Evolutionary conservation across 2,797 vertebrate species (phyloP).

Genomic region (Capromys pilorides): DNA sequence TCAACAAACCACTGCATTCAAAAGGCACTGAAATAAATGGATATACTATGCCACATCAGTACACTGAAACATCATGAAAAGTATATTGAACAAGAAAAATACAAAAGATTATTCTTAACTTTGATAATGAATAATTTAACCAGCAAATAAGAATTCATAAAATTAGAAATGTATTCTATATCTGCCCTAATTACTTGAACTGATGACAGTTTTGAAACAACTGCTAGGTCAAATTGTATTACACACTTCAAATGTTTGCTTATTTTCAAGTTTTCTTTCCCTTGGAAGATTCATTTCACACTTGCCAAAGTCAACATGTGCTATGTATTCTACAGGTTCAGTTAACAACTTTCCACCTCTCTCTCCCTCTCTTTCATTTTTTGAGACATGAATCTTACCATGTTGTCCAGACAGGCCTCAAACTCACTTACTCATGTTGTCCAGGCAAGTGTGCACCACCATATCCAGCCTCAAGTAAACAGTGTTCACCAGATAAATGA

Average conservation of each 20-base stretch:
- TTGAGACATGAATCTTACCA: background rate
- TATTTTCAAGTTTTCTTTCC: slow-evolving; percentile 45
- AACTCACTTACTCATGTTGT: background rate
- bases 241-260: background rate
- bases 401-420: background rate
- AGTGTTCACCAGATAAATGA: background rate
- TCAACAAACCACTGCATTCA: slow-evolving; percentile 59
- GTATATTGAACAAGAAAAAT: background rate
- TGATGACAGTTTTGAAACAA: background rate
- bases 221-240: background rate
- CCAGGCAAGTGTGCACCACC: background rate
- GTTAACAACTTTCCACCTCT: slow-evolving; percentile 35
- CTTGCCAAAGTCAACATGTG: slow-evolving; percentile 38
- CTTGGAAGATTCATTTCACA: background rate
- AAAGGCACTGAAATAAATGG: slow-evolving; percentile 76
- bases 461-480: background rate
- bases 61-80: slow-evolving; percentile 36
- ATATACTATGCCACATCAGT: background rate
- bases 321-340: slow-evolving; percentile 20
- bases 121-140: slow-evolving; percentile 56
- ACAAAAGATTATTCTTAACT: slow-evolving; percentile 51
- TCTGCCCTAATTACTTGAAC: background rate
- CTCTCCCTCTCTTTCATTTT: background rate
- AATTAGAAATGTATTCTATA: slow-evolving; percentile 39
- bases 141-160: slow-evolving; percentile 57